phyloP scores from a whole-genome alignment of 2,797 vertebrate genomes.

The Meriones psammophilus region DNA sequence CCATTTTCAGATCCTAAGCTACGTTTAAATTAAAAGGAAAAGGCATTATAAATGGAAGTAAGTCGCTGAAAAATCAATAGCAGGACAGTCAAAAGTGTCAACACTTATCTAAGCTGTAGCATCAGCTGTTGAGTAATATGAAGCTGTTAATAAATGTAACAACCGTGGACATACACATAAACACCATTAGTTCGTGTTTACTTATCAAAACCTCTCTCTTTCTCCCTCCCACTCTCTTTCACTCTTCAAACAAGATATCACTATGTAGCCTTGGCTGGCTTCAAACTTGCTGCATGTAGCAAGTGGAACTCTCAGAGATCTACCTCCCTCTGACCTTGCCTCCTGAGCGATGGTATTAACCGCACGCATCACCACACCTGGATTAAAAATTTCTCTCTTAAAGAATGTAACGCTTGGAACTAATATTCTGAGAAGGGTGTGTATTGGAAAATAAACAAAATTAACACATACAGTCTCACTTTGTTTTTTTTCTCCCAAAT shows the following conservation, averaged over 20 bases:
- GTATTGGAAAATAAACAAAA: conserved; percentile 47
- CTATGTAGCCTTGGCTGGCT: neutral
- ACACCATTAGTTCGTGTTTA: conserved; percentile 3
- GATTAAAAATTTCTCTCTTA: neutral
- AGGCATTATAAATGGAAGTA: conserved; percentile 21
- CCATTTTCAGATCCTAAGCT: conserved; percentile 10
- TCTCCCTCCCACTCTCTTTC: neutral
- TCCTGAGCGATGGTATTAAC: neutral
- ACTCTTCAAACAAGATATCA: neutral
- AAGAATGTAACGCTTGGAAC: conserved; percentile 8
- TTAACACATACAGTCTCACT: neutral
- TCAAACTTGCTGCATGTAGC: neutral
- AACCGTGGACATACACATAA: neutral
- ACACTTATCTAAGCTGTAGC: neutral
- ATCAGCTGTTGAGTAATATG: neutral
- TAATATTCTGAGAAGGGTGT: neutral
- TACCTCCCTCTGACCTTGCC: neutral
- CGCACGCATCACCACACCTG: neutral
- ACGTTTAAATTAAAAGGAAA: conserved; percentile 31
- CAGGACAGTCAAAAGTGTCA: neutral
- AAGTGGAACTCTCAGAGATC: neutral
- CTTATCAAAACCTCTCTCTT: neutral
- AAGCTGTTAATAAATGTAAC: neutral
- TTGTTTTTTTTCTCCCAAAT: neutral
- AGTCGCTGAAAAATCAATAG: conserved; percentile 27